Evolutionary conservation across 2,113 vertebrate species (phyloP), one percentile per base, ranked within the genome.

Genomic region (Pterophyllum scalare): DNA sequence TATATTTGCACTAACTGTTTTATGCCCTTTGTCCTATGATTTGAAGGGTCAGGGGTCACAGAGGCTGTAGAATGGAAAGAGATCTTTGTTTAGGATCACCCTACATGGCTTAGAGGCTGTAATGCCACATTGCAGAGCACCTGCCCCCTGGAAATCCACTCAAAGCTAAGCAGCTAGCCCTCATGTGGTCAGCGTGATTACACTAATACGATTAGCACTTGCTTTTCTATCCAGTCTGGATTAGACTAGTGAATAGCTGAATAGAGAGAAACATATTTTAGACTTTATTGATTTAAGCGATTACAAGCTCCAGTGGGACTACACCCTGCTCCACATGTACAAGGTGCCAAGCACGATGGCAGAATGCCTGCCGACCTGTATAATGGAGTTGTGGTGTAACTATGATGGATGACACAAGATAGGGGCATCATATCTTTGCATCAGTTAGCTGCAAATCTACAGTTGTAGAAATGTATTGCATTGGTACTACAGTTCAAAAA

Each of bases 181-280:
- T 79, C 84, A 75, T 85, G 90, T 87, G 89, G 87, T 88, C 90
- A 87, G 87, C 77, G 11, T 87, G 90, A 94, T 95, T 92, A 90
- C 86, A 64, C 81, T 93, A 92, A 94, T 93, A 84, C 79, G 84
- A 93, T 94, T 93, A 91, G 82, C 79, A 56, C 38, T 65, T 40
- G 82, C 54, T 90, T 89, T 83, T 83, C 83, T 88, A 85, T 88
- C 89, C 70, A 54, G n/a, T 54, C 87, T 59, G 87, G 88, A 93
- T 94, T 89, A 91, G 75, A 82, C 60, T 75, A 70, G 83, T 76
- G 80, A 82, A 86, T 35, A 83, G 84, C 88, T 81, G 83, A 90
- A 79, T 33, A 31, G 74, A 87, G 72, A 89, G 72, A 91, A 89
- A 84, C 86, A 88, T 89, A 91, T 91, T 93, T 93, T 76, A 84